Evolutionary conservation across 2,113 vertebrate species (phyloP), one percentile per base, ranked within the genome.

Genomic region (Callithrix jacchus): DNA sequence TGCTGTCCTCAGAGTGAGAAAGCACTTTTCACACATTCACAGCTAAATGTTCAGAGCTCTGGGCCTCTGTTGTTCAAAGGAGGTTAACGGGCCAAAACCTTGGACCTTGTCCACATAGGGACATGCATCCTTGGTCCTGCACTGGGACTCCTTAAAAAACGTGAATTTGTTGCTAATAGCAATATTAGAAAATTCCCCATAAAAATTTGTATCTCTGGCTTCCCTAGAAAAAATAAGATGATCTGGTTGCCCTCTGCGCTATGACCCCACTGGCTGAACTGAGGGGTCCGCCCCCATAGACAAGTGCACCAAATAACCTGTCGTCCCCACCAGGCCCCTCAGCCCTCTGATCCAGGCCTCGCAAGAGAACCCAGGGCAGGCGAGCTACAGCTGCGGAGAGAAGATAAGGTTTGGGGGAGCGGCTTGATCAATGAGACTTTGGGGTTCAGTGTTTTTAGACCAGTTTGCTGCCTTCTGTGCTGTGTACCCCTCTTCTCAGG

Each of bases 11-110:
- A 3, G 16, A 35, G 25, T 0, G 0, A 6, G n/a, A 13, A 64
- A 13, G 23, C 1, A 2, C 14, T 5, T 23, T 35, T 40, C 1
- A 27, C 0, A 1, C 3, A 16, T 32, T 73, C 49, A 20, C 0
- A 11, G 10, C 5, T 35, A 5, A 2, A 54, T 0, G 0, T 8
- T 49, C n/a, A 40, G 35, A 58, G 87, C 18, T 10, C 74, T 11
- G 56, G 47, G 35, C 58, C 21, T 64, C 52, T 13, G 80, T 42
- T 58, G 74, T 37, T 73, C 45, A 54, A 13, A 8, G 8, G 0
- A 3, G 49, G 20, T 47, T 18, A 18, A n/a, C 0, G 12, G 10
- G 3, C 76, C 73, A 0, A 30, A 18, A 25, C 42, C 42, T 2
- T 0, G 23, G 83, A 3, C 49, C 32, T 35, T 1, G 1, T 21